These are phyloP conservation scores for Tachuris rubrigastra DNA, from an alignment of 2,113 vertebrate genomes.

Conservation along the genomic window DNA sequence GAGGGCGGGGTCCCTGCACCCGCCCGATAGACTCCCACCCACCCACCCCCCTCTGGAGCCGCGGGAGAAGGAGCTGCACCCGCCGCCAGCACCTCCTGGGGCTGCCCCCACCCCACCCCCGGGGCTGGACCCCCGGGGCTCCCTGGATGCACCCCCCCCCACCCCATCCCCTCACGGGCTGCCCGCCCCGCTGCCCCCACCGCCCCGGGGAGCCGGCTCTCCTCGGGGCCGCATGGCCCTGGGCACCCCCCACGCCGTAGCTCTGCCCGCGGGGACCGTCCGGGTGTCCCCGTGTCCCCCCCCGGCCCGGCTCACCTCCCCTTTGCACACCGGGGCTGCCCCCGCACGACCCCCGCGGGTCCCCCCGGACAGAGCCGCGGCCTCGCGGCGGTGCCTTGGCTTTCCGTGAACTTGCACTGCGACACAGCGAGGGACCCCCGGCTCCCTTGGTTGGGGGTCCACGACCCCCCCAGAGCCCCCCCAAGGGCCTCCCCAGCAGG, in stretches of 20 bases:
- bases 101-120: not conserved
- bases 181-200: not conserved
- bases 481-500: not conserved
- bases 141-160: not conserved
- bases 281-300: not conserved
- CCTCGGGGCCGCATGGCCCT: not conserved
- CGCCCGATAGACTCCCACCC: slow-evolving; percentile 70
- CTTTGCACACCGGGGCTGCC: slow-evolving; percentile 17
- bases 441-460: not conserved
- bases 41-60: not conserved
- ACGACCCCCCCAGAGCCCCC: too few species aligned
- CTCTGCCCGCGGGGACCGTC: not conserved
- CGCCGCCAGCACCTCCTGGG: not conserved
- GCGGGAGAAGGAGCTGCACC: not conserved
- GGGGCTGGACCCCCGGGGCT: slow-evolving; percentile 11
- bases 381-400: slow-evolving; percentile 60
- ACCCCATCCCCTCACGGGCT: not conserved
- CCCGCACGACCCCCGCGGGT: not conserved
- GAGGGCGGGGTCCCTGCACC: slow-evolving; percentile 80
- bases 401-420: slow-evolving; percentile 55
- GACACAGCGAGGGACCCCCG: not conserved
- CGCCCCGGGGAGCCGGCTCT: slow-evolving; percentile 11
- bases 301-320: not conserved
- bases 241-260: not conserved
- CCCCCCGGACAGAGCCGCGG: not conserved